Evolutionary conservation across 37 sponge, comb jelly and placozoan species (phyloP), one percentile per base, ranked within the genome.

Genomic region (Geodia barretti): DNA sequence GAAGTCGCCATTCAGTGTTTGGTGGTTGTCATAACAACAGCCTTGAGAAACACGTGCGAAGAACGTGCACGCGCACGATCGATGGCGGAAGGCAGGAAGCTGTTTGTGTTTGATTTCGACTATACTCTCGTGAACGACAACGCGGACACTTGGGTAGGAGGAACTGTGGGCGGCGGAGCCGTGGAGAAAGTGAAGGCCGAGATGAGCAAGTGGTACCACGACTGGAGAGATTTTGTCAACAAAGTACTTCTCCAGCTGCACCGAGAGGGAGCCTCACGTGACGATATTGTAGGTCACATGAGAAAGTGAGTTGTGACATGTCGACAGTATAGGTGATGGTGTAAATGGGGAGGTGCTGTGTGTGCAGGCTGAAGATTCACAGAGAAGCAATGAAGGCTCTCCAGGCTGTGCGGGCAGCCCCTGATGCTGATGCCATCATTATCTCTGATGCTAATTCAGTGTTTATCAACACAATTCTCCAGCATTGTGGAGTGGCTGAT

Each of bases 51-150:
- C n/a, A n/a, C n/a, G n/a, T n/a, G n/a, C n/a, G n/a, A n/a, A n/a
- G n/a, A n/a, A n/a, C n/a, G n/a, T n/a, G n/a, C n/a, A n/a, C n/a
- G n/a, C n/a, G n/a, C n/a, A n/a, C n/a, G n/a, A n/a, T n/a, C n/a
- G n/a, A n/a, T n/a, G n/a, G n/a, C n/a, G 54, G 54, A 7, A 47
- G 54, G 54, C 7, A 89, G 30, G 25, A 79, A 54, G 9, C 84
- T 92, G 34, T 83, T 94, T 21, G 95, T 72, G 29, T 94, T 94
- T 69, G 95, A 94, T 62, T 94, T 94, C 74, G 95, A 94, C 60
- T 82, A 84, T 54, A 90, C 95, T 36, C 75, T 94, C 28, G 66
- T 94, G 14, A 81, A 94, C 60, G 78, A 77, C 60, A 87, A 94
- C 63, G 39, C 88, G 23, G 95, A 94, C 54, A 75, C 85, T 1